Evolutionary conservation across 2,797 vertebrate species (phyloP).

Genomic region (Falco peregrinus): DNA sequence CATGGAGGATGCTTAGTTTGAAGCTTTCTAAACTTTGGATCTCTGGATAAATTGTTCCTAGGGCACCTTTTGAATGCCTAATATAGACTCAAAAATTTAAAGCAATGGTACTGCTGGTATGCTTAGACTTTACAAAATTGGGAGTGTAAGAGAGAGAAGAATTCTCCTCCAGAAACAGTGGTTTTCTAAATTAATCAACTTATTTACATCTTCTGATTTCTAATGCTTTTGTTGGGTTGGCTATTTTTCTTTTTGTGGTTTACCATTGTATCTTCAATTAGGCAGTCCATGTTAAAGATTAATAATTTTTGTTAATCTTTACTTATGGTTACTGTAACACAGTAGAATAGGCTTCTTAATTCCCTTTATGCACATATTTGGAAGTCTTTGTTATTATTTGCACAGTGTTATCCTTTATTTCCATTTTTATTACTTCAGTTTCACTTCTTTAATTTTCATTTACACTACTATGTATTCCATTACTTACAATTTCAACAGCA

Average conservation of each 20-base stretch:
- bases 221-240: not conserved
- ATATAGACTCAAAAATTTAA: not conserved
- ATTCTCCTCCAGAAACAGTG: rapidly evolving
- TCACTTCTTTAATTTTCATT: not conserved
- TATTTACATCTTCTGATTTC: not conserved
- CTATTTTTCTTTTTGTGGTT: not conserved
- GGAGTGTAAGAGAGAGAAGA: not conserved
- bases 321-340: not conserved
- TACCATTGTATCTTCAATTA: not conserved
- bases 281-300: not conserved
- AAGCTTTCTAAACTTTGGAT: not conserved
- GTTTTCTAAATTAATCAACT: not conserved
- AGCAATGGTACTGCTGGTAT: not conserved
- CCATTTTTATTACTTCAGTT: not conserved
- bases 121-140: not conserved
- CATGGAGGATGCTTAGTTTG: not conserved
- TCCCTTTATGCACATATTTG: not conserved
- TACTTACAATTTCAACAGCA: not conserved
- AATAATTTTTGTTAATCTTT: not conserved
- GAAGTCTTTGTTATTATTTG: not conserved
- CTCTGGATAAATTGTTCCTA: not conserved
- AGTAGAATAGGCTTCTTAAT: not conserved
- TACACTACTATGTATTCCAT: not conserved
- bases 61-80: not conserved
- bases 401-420: rapidly evolving